Evolutionary conservation across 2,113 vertebrate genomes (phyloP).

Genomic region (Patagioenas fasciata): DNA sequence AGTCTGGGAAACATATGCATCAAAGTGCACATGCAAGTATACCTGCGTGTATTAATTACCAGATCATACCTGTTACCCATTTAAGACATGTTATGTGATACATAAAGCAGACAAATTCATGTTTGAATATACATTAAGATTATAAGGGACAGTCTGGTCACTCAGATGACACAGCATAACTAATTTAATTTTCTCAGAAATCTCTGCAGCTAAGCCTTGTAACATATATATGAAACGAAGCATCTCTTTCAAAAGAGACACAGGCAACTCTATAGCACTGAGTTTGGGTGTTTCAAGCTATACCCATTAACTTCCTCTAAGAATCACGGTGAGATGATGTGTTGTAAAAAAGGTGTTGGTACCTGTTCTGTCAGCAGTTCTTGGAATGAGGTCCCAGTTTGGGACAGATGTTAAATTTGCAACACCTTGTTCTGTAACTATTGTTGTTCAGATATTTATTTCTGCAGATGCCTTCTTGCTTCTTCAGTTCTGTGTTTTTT

Average conservation of each 20-base stretch:
- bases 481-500: not conserved
- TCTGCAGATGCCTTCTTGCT: not conserved
- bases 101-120: not conserved
- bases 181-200: not conserved
- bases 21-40: accelerated
- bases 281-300: not conserved
- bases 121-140: not conserved
- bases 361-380: not conserved
- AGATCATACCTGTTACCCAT: not conserved
- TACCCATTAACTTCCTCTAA: not conserved
- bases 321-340: not conserved
- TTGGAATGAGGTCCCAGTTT: not conserved
- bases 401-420: not conserved
- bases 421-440: not conserved
- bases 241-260: not conserved
- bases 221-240: not conserved
- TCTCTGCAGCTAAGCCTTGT: not conserved
- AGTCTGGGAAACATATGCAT: not conserved
- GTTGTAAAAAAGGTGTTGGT: not conserved
- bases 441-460: not conserved
- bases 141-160: not conserved
- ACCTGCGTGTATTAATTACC: not conserved
- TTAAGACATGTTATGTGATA: not conserved
- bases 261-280: not conserved
- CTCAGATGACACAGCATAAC: not conserved